phyloP scores from a whole-genome alignment of 2,113 vertebrate species.

The Eulemur rufifrons region DNA sequence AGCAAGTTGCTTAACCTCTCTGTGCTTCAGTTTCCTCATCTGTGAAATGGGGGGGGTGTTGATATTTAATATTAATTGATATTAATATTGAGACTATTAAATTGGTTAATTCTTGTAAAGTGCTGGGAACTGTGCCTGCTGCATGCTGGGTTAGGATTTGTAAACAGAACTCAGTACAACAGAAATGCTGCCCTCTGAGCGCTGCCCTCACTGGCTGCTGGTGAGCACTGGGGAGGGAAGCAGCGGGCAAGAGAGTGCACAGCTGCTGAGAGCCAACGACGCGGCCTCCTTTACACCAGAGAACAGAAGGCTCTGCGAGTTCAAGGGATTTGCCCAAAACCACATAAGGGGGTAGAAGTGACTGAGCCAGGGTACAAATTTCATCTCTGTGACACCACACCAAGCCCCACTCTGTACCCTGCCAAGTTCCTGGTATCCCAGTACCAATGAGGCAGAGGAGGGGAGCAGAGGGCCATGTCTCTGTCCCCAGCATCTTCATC shows the following conservation, averaged over 20 bases:
- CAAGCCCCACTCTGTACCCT: background rate
- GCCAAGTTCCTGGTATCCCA: background rate
- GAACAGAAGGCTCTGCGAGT: background rate
- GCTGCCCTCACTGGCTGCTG: background rate
- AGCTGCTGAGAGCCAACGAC: background rate
- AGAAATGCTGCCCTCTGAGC: fast-evolving
- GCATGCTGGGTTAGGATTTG: fast-evolving
- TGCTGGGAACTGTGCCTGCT: background rate
- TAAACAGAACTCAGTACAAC: background rate
- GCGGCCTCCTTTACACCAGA: background rate
- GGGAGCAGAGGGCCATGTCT: background rate
- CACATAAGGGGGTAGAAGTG: background rate
- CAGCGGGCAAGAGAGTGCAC: fast-evolving
- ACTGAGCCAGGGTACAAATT: background rate
- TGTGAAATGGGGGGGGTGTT: background rate
- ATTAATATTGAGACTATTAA: background rate
- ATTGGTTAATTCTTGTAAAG: background rate
- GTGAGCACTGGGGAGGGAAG: background rate
- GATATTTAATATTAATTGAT: background rate
- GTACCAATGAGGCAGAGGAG: background rate
- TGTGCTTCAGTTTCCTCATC: background rate
- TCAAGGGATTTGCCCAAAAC: background rate
- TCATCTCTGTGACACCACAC: background rate
- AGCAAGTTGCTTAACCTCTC: background rate
- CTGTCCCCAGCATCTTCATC: background rate